Evolutionary conservation across 2,113 vertebrate species (phyloP).

Genomic region (Haemorhous mexicanus): DNA sequence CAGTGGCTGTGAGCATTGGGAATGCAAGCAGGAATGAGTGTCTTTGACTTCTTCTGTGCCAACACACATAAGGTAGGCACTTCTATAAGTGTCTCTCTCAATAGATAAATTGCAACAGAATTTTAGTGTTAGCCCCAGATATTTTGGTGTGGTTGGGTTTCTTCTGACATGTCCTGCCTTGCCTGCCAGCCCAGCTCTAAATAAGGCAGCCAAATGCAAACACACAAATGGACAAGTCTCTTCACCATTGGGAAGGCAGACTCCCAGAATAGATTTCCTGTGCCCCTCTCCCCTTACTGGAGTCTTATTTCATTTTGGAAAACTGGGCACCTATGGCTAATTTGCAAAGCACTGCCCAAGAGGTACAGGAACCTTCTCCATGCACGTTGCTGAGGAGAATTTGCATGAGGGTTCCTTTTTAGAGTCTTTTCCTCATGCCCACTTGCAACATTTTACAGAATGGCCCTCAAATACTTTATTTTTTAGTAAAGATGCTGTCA

Average conservation of each 20-base stretch:
- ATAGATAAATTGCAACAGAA: background rate
- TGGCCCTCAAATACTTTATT: background rate
- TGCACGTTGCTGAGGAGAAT: background rate
- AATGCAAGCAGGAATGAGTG: background rate
- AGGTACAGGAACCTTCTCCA: background rate
- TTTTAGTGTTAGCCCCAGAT: background rate
- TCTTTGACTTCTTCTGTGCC: background rate
- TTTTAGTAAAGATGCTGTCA: background rate
- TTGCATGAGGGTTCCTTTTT: background rate
- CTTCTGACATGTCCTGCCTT: background rate
- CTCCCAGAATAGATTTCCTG: slow-evolving; percentile 36
- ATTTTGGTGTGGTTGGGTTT: background rate
- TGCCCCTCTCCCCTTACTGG: slow-evolving; percentile 7
- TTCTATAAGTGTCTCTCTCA: background rate
- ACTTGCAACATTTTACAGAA: background rate
- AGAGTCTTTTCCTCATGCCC: background rate
- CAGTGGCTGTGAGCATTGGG: background rate
- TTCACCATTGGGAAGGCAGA: background rate
- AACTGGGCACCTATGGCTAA: slow-evolving; percentile 9
- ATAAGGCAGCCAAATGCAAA: slow-evolving; percentile 5
- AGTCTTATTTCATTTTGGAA: slow-evolving; percentile 51
- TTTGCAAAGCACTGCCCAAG: slow-evolving; percentile 29
- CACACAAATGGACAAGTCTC: background rate
- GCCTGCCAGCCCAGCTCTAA: slow-evolving; percentile 27
- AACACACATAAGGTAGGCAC: background rate